Evolutionary conservation across 2,888 invertebrate genomes (phyloP).

Genomic region (Xestoiulus laeticollis): DNA sequence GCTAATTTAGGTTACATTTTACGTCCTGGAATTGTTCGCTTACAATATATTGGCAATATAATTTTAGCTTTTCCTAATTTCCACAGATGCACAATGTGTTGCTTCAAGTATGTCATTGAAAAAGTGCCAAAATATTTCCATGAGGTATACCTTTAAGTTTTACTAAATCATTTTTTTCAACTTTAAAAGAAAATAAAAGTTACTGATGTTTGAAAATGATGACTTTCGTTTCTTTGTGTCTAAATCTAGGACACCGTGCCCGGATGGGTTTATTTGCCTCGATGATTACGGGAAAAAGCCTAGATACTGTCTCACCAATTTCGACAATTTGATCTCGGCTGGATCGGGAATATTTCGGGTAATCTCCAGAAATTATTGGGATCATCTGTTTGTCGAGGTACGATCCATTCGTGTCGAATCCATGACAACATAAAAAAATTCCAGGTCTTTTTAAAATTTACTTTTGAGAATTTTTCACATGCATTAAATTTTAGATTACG

Average conservation of each 20-base stretch:
- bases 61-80: background rate
- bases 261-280: background rate
- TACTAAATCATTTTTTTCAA: too few species aligned
- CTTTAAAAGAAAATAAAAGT: too few species aligned
- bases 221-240: background rate
- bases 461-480: background rate
- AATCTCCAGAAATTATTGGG: slow-evolving; percentile 8
- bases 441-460: background rate
- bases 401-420: background rate
- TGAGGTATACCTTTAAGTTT: background rate
- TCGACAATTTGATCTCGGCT: slow-evolving; percentile 20
- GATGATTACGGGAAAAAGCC: background rate
- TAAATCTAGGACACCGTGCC: background rate
- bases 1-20: background rate
- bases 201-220: background rate
- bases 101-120: background rate
- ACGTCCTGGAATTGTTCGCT: too few species aligned
- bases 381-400: slow-evolving; percentile 29
- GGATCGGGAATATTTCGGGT: slow-evolving; percentile 4
- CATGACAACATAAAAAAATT: too few species aligned
- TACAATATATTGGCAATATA: background rate
- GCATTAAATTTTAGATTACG: background rate
- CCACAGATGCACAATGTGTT: background rate
- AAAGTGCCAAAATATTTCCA: background rate
- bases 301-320: background rate